phyloP scores from a whole-genome alignment of 2,113 vertebrate species.

The Chloropsis cyanopogon region DNA sequence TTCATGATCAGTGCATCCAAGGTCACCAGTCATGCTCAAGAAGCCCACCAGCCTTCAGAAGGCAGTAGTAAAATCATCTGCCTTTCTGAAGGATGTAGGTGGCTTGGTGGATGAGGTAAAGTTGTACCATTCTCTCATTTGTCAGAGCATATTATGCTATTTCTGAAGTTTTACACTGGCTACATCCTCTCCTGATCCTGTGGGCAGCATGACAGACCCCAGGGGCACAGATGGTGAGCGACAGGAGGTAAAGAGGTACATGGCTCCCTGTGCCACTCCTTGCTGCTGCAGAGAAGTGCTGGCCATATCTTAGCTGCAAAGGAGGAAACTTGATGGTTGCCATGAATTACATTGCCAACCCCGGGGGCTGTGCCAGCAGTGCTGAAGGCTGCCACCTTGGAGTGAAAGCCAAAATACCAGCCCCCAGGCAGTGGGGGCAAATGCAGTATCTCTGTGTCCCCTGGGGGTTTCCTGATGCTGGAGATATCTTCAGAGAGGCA shows the following conservation, averaged over 20 bases:
- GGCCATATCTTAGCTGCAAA: background rate
- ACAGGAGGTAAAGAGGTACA: background rate
- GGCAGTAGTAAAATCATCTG: background rate
- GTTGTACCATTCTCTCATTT: background rate
- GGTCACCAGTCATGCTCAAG: background rate
- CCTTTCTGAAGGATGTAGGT: background rate
- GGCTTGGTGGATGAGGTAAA: background rate
- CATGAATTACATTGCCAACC: background rate
- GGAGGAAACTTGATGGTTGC: background rate
- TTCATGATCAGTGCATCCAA: background rate
- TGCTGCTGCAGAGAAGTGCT: background rate
- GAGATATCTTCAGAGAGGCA: background rate
- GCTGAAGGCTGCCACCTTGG: background rate
- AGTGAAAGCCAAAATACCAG: background rate
- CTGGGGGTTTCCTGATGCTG: background rate
- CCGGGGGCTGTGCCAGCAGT: background rate
- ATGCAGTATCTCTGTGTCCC: background rate
- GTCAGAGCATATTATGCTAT: background rate
- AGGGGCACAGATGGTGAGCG: background rate
- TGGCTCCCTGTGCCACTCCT: background rate
- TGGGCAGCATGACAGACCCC: background rate
- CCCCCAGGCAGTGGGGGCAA: background rate
- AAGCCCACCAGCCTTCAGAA: background rate
- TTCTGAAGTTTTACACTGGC: background rate
- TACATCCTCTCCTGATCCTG: background rate